Conservation (phyloP, 2,797 vertebrate species). For the Myotis daubentonii region DNA sequence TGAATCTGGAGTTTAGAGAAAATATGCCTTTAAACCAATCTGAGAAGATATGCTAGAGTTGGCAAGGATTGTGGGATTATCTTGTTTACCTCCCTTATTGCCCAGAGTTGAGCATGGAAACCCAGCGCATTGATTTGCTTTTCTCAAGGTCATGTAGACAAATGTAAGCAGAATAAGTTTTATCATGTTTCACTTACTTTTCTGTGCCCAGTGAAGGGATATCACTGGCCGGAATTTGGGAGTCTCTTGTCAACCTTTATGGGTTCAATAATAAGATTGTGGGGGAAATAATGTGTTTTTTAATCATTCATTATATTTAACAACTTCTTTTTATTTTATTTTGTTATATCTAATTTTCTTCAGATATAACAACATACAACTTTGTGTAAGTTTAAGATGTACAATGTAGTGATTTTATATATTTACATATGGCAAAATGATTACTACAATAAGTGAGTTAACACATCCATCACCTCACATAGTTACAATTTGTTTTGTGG, state of each 20-base stretch:
- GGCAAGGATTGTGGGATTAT: background rate
- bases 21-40: background rate
- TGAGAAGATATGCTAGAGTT: background rate
- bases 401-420: background rate
- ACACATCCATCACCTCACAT: background rate
- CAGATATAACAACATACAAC: background rate
- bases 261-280: background rate
- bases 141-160: background rate
- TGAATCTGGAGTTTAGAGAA: background rate
- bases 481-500: constrained; percentile 6
- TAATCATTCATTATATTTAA: background rate
- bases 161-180: background rate
- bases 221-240: background rate
- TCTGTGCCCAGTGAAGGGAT: background rate
- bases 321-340: background rate
- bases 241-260: background rate
- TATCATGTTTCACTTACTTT: constrained; percentile 25
- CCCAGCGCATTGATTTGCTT: background rate
- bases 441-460: background rate
- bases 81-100: background rate
- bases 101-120: background rate
- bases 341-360: background rate
- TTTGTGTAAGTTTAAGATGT: background rate
- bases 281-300: constrained; percentile 26
- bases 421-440: background rate